These are phyloP conservation scores for Pipistrellus nathusii DNA, from an alignment of 2,797 vertebrate species.

Conservation along the genomic window DNA sequence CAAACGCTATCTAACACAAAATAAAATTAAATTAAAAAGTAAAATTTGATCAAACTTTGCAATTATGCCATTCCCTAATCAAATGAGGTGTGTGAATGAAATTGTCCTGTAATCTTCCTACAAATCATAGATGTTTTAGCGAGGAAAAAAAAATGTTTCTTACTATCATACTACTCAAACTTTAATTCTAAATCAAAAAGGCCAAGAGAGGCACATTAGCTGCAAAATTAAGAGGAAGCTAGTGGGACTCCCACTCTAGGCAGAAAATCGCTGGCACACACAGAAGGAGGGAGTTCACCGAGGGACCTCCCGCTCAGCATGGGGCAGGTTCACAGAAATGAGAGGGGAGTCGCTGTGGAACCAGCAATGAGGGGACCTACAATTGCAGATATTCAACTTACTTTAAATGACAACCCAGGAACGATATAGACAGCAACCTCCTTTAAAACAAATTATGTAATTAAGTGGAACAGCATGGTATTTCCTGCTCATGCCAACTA, in stretches of 20 bases:
- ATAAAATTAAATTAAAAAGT: background rate
- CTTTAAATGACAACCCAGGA: background rate
- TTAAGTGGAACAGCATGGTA: conserved; percentile 48
- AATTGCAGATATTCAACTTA: background rate
- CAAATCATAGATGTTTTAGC: background rate
- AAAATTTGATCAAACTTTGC: background rate
- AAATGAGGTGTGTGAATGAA: background rate
- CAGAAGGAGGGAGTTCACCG: background rate
- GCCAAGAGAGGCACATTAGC: background rate
- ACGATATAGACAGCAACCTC: background rate
- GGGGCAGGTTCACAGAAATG: background rate
- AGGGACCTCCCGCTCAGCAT: background rate
- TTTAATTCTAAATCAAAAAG: conserved; percentile 6
- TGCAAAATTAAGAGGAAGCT: background rate
- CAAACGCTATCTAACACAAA: background rate
- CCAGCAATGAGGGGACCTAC: background rate
- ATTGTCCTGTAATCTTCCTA: background rate
- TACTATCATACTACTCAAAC: background rate
- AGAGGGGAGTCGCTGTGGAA: background rate
- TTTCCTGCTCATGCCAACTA: conserved; percentile 46
- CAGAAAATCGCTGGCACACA: accelerated
- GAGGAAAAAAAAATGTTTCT: background rate
- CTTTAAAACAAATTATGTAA: conserved; percentile 59
- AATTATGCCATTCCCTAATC: background rate
- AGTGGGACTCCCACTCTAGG: background rate